A percentile compares a stretch with the other conserved stretches of the same genome.
phyloP scores from a whole-genome alignment of 2,888 invertebrate genomes.

The Aphidoletes aphidimyza region DNA sequence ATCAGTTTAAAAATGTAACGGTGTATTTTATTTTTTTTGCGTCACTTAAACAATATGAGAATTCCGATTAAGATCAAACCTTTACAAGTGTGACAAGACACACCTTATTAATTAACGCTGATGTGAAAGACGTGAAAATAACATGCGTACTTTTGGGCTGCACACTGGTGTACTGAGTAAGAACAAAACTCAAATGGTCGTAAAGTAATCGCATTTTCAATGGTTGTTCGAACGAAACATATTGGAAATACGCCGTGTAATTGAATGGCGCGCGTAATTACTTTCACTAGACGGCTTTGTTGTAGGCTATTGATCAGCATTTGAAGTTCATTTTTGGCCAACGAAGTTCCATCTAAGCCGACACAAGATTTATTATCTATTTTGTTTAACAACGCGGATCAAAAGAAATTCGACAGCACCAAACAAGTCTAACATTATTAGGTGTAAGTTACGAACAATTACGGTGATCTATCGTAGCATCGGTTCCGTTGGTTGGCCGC shows the following conservation, averaged over 20 bases:
- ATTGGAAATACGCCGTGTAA: background rate
- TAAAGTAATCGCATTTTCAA: no score
- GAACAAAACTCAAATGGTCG: no score
- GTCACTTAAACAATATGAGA: no score
- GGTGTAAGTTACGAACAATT: background rate
- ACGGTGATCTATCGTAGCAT: no score
- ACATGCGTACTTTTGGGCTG: no score
- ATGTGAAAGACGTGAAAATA: background rate
- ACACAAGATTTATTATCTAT: background rate
- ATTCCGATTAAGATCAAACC: constrained; percentile 2
- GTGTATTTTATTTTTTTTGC: no score
- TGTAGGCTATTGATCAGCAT: background rate
- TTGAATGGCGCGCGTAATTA: no score
- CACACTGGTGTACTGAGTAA: no score
- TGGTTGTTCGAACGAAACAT: no score
- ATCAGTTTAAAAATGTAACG: no score
- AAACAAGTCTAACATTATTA: constrained; percentile 10
- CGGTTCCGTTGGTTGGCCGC: no score
- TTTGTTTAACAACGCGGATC: background rate
- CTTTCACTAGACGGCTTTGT: background rate
- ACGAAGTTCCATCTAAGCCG: background rate
- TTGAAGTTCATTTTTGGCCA: background rate
- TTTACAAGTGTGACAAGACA: background rate
- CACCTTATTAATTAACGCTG: constrained; percentile 15
- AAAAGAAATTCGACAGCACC: background rate